Percentiles rank a stretch among this genome's conserved stretches.
These are phyloP conservation scores for Capreolus pygargus DNA, from an alignment of 2,113 vertebrate genomes.

Conservation along the genomic window DNA sequence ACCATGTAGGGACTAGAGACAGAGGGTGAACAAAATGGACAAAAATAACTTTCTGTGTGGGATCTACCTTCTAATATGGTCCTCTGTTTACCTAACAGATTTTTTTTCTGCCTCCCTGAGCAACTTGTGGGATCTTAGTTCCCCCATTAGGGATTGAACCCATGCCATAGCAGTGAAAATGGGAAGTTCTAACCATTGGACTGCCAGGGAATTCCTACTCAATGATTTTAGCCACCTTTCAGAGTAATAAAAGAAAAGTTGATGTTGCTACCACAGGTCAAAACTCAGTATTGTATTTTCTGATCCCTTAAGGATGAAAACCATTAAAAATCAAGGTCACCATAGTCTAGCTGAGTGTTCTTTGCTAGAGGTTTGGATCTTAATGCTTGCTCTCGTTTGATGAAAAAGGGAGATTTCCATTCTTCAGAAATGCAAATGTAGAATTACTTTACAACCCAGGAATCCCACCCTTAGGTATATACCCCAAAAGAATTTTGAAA, in stretches of 20 bases:
- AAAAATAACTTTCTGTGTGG: background rate
- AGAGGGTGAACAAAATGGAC: background rate
- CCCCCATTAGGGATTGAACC: background rate
- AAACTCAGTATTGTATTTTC: background rate
- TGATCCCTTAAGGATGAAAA: background rate
- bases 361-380: background rate
- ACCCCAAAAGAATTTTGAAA: background rate
- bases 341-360: background rate
- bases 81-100: background rate
- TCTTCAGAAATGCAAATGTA: background rate
- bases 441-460: background rate
- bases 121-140: background rate
- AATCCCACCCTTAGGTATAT: background rate
- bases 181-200: background rate
- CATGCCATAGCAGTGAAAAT: background rate
- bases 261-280: background rate
- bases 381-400: background rate
- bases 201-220: background rate
- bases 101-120: background rate
- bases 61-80: background rate
- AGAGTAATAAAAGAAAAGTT: background rate
- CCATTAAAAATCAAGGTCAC: background rate
- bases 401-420: background rate
- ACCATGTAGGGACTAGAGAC: background rate
- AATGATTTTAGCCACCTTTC: background rate